Percentiles rank a stretch among this genome's conserved stretches.
Evolutionary conservation across 1,140 invertebrate genomes (phyloP).

Genomic region (Heterodera carotae): DNA sequence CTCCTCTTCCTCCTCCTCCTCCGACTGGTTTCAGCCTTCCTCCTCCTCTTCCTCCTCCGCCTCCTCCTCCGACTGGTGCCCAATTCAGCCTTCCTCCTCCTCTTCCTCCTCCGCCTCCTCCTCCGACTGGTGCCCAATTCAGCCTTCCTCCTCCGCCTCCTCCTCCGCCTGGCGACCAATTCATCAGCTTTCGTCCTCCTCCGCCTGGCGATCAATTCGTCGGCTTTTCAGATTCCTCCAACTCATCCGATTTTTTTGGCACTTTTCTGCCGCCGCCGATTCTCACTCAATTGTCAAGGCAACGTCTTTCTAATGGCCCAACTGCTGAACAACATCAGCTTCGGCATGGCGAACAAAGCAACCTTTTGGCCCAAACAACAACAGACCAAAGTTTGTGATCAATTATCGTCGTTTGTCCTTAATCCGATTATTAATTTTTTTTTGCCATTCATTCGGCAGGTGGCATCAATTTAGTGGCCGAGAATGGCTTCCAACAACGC

Average conservation of each 20-base stretch:
- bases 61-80: no score
- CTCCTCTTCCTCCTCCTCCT: not conserved
- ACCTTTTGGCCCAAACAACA: not conserved
- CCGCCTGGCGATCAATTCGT: not conserved
- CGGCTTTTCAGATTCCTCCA: not conserved
- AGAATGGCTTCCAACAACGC: not conserved
- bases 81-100: no score
- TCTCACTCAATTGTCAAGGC: not conserved
- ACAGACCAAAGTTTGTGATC: not conserved
- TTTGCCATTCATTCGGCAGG: no score
- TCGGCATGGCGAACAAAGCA: not conserved
- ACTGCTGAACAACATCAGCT: not conserved
- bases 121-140: no score
- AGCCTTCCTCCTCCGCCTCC: not conserved
- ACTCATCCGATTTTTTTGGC: slow-evolving; percentile 3
- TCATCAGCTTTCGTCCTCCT: no score
- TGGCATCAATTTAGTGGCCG: not conserved
- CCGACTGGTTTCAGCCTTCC: not conserved
- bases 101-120: not conserved
- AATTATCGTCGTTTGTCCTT: no score
- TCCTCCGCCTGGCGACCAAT: no score
- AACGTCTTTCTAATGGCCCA: not conserved
- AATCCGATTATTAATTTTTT: no score
- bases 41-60: not conserved
- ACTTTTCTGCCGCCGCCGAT: slow-evolving; percentile 1